Evolutionary conservation across 1,140 invertebrate species (phyloP), one percentile per base, ranked within the genome.

Genomic region (Drosophila biarmipes): DNA sequence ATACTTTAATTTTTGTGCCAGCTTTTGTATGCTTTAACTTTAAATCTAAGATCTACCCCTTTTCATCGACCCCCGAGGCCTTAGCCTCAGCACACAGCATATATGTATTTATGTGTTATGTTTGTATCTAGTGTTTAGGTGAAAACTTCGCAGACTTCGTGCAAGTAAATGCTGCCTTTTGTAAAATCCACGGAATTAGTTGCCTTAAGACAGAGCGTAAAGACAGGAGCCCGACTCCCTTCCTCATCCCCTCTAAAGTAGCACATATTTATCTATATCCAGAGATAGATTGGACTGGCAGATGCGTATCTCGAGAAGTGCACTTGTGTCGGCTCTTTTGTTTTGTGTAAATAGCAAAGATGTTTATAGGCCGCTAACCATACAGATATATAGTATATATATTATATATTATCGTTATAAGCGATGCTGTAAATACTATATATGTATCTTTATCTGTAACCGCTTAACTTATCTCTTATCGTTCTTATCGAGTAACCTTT

Each of bases 131-230:
- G 40, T 43, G 24, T 38, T 38, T 74, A 73, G 73, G 51, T 38
- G 19, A 56, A 35, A 37, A 55, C 71, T 55, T 64, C 27, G 69
- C 49, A 17, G 49, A 52, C 17, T 46, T 64, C 27, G 58, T 75
- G 74, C 63, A 77, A 64, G 63, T 54, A 34, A 87, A 81, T 87
- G 84, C 84, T 87, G 84, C 84, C 84, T 87, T 87, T 77, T 87
- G 84, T 87, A 87, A 87, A 87, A 87, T 87, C 76, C 53, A 85
- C 46, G 62, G 67, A 76, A 76, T 61, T 84, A 85, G 77, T 69
- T 76, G 57, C 42, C 57, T 75, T 85, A 80, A 80, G 73, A 79
- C 59, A 73, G 42, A 61, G 62, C 59, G 45, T 77, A 73, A 72
- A 61, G 74, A 82, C 63, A 57, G 57, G 64, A 67, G 51, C 49